A percentile compares a stretch with the other conserved stretches of the same genome.
Evolutionary conservation across 2,113 vertebrate species (phyloP).

Genomic region (Turdus rufiventris): DNA sequence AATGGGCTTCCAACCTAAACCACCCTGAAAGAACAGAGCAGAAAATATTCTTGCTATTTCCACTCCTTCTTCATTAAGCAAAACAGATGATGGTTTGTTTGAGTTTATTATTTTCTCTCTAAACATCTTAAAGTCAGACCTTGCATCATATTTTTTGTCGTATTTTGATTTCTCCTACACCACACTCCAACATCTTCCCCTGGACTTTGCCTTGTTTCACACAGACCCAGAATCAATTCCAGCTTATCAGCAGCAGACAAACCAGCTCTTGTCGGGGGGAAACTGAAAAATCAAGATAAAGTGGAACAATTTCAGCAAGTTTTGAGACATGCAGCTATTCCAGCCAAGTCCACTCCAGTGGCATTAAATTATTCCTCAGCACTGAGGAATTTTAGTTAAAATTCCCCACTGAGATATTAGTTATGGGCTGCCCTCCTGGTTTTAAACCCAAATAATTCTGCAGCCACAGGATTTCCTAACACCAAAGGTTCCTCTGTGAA

Average conservation of each 20-base stretch:
- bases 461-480: fast-evolving
- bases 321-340: not conserved
- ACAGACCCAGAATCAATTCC: not conserved
- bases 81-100: not conserved
- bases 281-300: not conserved
- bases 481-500: not conserved
- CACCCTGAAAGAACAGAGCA: not conserved
- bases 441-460: not conserved
- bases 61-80: not conserved
- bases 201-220: not conserved
- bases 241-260: not conserved
- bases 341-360: not conserved
- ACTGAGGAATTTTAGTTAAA: not conserved
- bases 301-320: not conserved
- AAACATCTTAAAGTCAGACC: not conserved
- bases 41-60: not conserved
- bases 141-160: not conserved
- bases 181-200: not conserved
- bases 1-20: not conserved
- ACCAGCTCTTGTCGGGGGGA: fast-evolving
- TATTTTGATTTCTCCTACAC: not conserved
- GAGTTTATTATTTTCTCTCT: not conserved
- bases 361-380: not conserved
- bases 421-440: not conserved
- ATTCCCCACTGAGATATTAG: not conserved